phyloP scores from a whole-genome alignment of 2,797 vertebrate genomes.

The Etheostoma perlongum region DNA sequence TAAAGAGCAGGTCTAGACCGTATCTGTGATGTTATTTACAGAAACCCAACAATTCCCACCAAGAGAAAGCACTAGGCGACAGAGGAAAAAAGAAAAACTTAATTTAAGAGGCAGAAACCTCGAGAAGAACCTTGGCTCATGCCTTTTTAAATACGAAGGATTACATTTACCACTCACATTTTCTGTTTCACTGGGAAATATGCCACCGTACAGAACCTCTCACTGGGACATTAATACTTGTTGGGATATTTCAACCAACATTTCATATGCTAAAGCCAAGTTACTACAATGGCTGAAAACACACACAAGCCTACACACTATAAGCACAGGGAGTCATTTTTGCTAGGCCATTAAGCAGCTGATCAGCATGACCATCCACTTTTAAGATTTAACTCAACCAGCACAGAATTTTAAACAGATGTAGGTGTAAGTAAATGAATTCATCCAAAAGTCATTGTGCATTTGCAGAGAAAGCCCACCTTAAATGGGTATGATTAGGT shows the following conservation, averaged over 20 bases:
- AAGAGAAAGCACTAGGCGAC: too few species aligned
- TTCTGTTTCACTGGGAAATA: too few species aligned
- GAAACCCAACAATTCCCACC: too few species aligned
- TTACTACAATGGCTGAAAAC: not conserved
- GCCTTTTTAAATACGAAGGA: too few species aligned
- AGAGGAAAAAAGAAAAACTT: too few species aligned
- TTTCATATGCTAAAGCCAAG: not conserved
- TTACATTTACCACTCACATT: too few species aligned
- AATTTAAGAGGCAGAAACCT: too few species aligned
- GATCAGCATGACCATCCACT: slow-evolving; percentile 21
- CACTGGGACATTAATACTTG: too few species aligned
- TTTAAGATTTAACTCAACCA: slow-evolving; percentile 25
- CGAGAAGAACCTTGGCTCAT: too few species aligned
- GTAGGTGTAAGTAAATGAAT: slow-evolving; percentile 36
- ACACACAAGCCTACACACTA: not conserved
- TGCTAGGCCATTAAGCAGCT: not conserved
- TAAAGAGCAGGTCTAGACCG: too few species aligned
- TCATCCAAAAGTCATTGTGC: slow-evolving; percentile 24
- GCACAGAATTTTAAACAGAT: slow-evolving; percentile 26
- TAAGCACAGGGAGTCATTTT: not conserved
- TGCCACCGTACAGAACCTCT: too few species aligned
- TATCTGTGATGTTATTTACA: too few species aligned
- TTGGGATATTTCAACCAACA: not conserved
- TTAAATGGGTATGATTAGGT: slow-evolving; percentile 43
- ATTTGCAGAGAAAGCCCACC: slow-evolving; percentile 38